Conservation (phyloP, 2,797 vertebrate genomes). For the Australoheros facetus region DNA sequence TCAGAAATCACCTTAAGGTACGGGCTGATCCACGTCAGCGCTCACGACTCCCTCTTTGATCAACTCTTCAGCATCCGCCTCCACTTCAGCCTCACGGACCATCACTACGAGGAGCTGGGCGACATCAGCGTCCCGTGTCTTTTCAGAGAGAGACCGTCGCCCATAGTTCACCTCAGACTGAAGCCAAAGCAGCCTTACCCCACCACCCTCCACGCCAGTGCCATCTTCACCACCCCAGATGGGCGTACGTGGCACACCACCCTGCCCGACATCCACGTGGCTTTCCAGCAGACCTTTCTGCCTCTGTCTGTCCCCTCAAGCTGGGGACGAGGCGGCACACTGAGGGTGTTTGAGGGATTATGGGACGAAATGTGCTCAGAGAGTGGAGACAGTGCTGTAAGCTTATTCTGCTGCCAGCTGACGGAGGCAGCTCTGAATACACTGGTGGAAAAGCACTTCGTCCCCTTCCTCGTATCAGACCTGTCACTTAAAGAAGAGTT, state of each 20-base stretch:
- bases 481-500: slow-evolving; percentile 35
- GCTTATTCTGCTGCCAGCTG: slow-evolving; percentile 84
- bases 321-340: slow-evolving; percentile 43
- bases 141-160: slow-evolving; percentile 65
- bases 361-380: slow-evolving; percentile 77
- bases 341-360: slow-evolving; percentile 78
- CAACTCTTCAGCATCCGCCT: slow-evolving; percentile 84
- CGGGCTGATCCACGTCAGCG: slow-evolving; percentile 58
- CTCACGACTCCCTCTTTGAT: slow-evolving; percentile 56
- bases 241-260: slow-evolving; percentile 80
- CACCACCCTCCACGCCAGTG: slow-evolving; percentile 71
- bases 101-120: slow-evolving; percentile 75
- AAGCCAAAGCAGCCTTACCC: slow-evolving; percentile 81
- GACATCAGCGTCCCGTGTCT: slow-evolving; percentile 84
- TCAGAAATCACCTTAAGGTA: slow-evolving; percentile 74
- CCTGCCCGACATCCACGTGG: slow-evolving; percentile 78
- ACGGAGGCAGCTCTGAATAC: slow-evolving; percentile 51
- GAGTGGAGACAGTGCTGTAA: slow-evolving; percentile 54
- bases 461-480: slow-evolving; percentile 74
- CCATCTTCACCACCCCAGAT: slow-evolving; percentile 81
- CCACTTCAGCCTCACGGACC: slow-evolving; percentile 79
- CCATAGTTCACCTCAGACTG: slow-evolving; percentile 74
- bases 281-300: slow-evolving; percentile 82
- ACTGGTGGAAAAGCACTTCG: slow-evolving; percentile 78
- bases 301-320: slow-evolving; percentile 65